Base-by-base conservation (phyloP, 2,888 invertebrate species). In the Panopea generosa region DNA sequence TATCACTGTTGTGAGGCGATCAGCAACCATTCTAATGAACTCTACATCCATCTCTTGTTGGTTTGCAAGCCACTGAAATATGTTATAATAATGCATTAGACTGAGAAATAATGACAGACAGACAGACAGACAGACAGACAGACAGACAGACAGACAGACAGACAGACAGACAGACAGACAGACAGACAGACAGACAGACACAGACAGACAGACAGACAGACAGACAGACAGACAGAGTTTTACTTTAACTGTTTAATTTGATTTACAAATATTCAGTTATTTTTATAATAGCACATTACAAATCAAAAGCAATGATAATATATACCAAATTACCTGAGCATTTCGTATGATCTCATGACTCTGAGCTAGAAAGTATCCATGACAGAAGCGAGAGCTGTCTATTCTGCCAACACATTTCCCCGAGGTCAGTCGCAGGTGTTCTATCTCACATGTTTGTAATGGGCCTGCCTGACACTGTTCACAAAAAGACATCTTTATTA, bases 311-410 rank as follows among this genome's bases (percentile, higher is more conserved):
- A n/a, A n/a, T n/a, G n/a, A n/a, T n/a, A n/a, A n/a, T n/a, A n/a
- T n/a, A n/a, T n/a, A n/a, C n/a, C n/a, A n/a, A n/a, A 18, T 16
- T 16, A 83, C 83, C 76, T 73, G 52, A 16, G 66, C 66, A 68
- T 83, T 71, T 33, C 69, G 22, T 16, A 79, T 55, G n/a, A 84
- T 63, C 49, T 82, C 79, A 11, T 82, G 72, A 20, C 71, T 60
- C 45, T 68, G 66, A 9, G 73, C 69, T n/a, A 86, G 29, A 16
- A 80, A 63, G 45, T 73, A 65, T n/a, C 76, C 79, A 59, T 78
- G 66, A 83, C 87, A 85, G 56, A 87, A 84, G 38, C 73, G 69
- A 0, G 87, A 87, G 65, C 82, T 87, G 2, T 60, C 57, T 18
- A 87, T 76, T 16, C 24, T 20, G 9, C 26, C 16, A 0, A 86